Conservation (phyloP, 1,140 invertebrate species). For the Armadillidium nasatum region DNA sequence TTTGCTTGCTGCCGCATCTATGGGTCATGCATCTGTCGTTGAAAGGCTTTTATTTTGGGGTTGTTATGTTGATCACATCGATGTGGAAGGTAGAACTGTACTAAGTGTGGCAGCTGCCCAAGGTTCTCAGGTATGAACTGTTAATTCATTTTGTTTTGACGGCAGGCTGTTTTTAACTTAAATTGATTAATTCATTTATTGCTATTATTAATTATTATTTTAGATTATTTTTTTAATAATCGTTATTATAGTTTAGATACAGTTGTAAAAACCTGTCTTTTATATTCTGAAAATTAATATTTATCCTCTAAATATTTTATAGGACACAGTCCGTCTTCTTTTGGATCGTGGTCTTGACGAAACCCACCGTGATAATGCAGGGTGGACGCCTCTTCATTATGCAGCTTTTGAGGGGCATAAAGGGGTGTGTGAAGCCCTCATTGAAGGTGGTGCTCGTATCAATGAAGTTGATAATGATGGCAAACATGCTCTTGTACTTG, state of each 20-base stretch:
- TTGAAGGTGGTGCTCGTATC: constrained; percentile 86
- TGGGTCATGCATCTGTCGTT: constrained; percentile 76
- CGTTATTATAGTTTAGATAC: too few relatives aligned
- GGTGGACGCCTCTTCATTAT: constrained; percentile 88
- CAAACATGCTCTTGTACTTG: constrained; percentile 81
- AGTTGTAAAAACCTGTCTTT: too few relatives aligned
- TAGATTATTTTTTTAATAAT: too few relatives aligned
- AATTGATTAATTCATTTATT: too few relatives aligned
- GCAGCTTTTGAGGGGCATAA: constrained; percentile 88
- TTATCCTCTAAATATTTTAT: background rate
- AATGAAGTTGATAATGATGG: constrained; percentile 92
- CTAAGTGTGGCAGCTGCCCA: constrained; percentile 55
- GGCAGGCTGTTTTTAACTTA: too few relatives aligned
- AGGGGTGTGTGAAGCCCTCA: constrained; percentile 76
- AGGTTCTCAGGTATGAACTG: constrained; percentile 37
- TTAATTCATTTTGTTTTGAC: too few relatives aligned
- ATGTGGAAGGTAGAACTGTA: constrained; percentile 82
- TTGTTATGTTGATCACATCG: constrained; percentile 81
- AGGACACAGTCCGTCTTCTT: constrained; percentile 77
- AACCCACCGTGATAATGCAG: constrained; percentile 82
- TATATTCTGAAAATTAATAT: too few relatives aligned
- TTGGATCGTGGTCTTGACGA: constrained; percentile 85
- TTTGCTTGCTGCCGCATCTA: constrained; percentile 73
- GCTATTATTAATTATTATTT: too few relatives aligned
- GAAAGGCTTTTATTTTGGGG: constrained; percentile 79